Percentiles rank a stretch among this genome's conserved stretches.
Conservation (phyloP, 2,888 invertebrate species). For the Tromatobia lineatoria region DNA sequence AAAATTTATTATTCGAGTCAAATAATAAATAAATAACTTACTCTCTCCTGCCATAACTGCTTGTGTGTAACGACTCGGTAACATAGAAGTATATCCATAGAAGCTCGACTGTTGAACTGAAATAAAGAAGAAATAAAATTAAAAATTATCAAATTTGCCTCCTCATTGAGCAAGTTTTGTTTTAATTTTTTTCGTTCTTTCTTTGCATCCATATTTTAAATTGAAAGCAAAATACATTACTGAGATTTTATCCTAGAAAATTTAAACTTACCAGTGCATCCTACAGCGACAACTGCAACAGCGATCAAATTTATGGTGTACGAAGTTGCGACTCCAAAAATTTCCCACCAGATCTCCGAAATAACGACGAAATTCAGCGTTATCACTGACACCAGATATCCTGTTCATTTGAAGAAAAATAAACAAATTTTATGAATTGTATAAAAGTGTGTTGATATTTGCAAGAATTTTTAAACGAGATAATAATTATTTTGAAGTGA, state of each 20-base stretch:
- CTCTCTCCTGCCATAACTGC: slow-evolving; percentile 98
- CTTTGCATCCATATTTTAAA: background rate
- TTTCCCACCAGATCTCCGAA: slow-evolving; percentile 95
- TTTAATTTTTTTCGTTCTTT: background rate
- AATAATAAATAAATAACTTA: slow-evolving; percentile 79
- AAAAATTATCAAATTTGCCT: slow-evolving; percentile 8
- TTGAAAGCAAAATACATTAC: too few relatives aligned
- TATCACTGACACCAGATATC: slow-evolving; percentile 93
- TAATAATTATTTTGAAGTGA: too few relatives aligned
- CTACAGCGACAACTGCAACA: slow-evolving; percentile 94
- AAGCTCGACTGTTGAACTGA: slow-evolving; percentile 96
- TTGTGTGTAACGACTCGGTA: slow-evolving; percentile 95
- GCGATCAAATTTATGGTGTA: slow-evolving; percentile 94
- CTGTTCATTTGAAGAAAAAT: slow-evolving; percentile 84
- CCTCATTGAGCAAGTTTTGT: background rate
- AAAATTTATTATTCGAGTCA: too few relatives aligned
- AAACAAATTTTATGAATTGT: background rate
- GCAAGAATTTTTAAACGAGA: too few relatives aligned
- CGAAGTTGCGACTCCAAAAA: slow-evolving; percentile 92
- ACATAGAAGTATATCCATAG: slow-evolving; percentile 97
- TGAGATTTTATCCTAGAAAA: too few relatives aligned
- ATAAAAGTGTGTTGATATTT: background rate
- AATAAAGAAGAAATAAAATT: slow-evolving; percentile 53
- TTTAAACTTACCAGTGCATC: slow-evolving; percentile 90
- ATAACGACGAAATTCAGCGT: slow-evolving; percentile 94